Conservation (phyloP, 2,888 invertebrate genomes). For the Spilosoma lubricipeda region DNA sequence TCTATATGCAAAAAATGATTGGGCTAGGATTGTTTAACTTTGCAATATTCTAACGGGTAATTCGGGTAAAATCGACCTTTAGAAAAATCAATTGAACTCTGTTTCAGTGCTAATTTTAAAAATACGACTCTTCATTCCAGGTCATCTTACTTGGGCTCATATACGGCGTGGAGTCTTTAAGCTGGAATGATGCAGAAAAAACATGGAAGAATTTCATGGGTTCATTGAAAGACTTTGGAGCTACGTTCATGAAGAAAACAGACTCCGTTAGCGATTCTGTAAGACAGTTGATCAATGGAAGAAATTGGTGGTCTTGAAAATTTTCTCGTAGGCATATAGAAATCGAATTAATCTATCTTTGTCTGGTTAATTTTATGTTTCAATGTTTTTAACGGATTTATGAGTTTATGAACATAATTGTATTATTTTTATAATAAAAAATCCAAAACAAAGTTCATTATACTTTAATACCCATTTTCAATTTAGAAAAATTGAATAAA, state of each 20-base stretch:
- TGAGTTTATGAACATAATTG: background rate
- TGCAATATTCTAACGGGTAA: no score
- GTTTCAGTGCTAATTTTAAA: background rate
- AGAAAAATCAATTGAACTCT: no score
- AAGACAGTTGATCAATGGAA: background rate
- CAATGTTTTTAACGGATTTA: background rate
- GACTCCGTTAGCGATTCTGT: background rate
- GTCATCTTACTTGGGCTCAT: constrained; percentile 1
- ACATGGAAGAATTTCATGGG: background rate
- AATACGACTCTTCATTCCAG: background rate
- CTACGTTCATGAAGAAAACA: background rate
- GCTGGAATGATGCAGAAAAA: background rate
- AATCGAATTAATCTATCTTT: background rate
- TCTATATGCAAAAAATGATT: no score
- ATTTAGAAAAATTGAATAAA: no score
- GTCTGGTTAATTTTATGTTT: background rate
- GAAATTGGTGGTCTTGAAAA: background rate
- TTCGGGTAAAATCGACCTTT: no score
- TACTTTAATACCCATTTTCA: background rate
- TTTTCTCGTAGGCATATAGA: background rate
- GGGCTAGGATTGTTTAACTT: no score
- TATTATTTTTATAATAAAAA: background rate
- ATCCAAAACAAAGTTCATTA: background rate
- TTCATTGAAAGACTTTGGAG: background rate
- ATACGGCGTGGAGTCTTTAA: background rate